A percentile compares a stretch with the other conserved stretches of the same genome.
Conservation (phyloP, 2,113 vertebrate genomes). For the Mohoua ochrocephala region DNA sequence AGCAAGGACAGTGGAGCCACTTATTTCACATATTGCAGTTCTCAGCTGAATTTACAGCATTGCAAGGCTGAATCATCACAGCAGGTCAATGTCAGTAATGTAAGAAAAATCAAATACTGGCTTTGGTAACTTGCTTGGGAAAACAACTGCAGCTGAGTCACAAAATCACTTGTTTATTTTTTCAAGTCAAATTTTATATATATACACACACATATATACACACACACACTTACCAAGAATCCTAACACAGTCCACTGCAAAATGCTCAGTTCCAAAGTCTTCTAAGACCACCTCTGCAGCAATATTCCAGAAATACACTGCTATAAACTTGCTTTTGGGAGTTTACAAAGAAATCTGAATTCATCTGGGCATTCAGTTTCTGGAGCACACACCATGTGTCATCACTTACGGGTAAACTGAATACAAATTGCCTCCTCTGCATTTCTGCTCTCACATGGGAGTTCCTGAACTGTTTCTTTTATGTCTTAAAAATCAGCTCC, state of each 20-base stretch:
- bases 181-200: not conserved
- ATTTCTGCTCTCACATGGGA: not conserved
- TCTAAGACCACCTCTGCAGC: not conserved
- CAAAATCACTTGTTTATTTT: not conserved
- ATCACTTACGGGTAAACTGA: not conserved
- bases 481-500: not conserved
- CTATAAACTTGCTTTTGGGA: not conserved
- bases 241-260: not conserved
- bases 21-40: not conserved
- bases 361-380: not conserved
- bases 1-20: not conserved
- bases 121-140: not conserved
- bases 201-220: not conserved
- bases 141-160: not conserved
- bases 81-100: not conserved
- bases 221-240: not conserved
- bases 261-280: not conserved
- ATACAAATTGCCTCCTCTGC: slow-evolving; percentile 5
- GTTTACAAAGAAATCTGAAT: not conserved
- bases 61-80: not conserved
- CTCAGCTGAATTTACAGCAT: not conserved
- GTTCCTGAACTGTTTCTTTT: not conserved
- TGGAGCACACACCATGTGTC: slow-evolving; percentile 1
- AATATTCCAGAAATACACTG: not conserved
- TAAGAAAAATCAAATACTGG: not conserved